Conservation (phyloP, 64 coral and sea anemone species). For the Cladopsammia gracilis region DNA sequence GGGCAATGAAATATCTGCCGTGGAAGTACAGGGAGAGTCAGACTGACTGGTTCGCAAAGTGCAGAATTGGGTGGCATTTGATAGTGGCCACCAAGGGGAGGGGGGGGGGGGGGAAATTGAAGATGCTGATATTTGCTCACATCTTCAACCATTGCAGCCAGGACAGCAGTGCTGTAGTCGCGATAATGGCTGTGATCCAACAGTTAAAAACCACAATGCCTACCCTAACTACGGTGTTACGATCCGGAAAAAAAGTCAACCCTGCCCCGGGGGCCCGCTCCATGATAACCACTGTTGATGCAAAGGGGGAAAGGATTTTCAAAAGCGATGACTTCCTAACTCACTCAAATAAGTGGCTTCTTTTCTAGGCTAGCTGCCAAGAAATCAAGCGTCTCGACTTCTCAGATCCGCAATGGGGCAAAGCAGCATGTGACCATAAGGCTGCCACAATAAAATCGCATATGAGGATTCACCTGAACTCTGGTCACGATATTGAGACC, state of each 20-base stretch:
- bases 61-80: background rate
- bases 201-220: background rate
- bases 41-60: too few species aligned
- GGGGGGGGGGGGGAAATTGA: background rate
- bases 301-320: too few species aligned
- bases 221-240: background rate
- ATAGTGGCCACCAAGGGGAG: background rate
- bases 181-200: conserved; percentile 1
- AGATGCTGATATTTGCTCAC: conserved; percentile 27
- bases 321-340: too few species aligned
- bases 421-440: conserved; percentile 37
- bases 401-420: conserved; percentile 27
- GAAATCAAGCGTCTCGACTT: background rate
- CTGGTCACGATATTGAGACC: conserved; percentile 16
- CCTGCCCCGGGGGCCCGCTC: too few species aligned
- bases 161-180: conserved; percentile 41
- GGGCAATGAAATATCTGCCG: too few species aligned
- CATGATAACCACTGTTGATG: background rate
- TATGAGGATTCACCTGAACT: conserved; percentile 4
- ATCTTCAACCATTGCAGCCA: conserved; percentile 20
- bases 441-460: conserved; percentile 29
- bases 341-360: too few species aligned
- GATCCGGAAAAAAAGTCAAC: too few species aligned
- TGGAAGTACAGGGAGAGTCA: too few species aligned
- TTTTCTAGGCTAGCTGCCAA: too few species aligned